These are phyloP conservation scores for Pteria penguin DNA, from an alignment of 2,888 invertebrate genomes.

Conservation along the genomic window DNA sequence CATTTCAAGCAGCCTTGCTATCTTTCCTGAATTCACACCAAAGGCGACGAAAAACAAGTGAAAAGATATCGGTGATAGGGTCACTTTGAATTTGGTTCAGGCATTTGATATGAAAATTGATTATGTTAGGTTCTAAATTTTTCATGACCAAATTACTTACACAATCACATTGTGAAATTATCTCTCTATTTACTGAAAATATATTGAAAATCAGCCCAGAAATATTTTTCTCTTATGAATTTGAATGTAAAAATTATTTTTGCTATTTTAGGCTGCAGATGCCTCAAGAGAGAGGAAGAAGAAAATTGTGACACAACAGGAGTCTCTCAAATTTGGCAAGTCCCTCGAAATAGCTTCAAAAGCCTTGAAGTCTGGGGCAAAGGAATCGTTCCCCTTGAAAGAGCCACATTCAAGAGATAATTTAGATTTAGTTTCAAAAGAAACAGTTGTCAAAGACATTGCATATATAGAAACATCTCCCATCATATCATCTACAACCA, in stretches of 20 bases:
- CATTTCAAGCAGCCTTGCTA: too few species aligned
- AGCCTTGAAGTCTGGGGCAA: constrained; percentile 54
- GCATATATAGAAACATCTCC: constrained; percentile 41
- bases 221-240: too few species aligned
- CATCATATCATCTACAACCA: constrained; percentile 52
- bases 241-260: background rate
- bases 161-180: too few species aligned
- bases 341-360: constrained; percentile 70
- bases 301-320: constrained; percentile 66
- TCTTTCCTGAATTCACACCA: too few species aligned
- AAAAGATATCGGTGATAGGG: too few species aligned
- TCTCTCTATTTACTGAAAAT: too few species aligned
- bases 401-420: background rate
- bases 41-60: too few species aligned
- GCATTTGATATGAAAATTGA: too few species aligned
- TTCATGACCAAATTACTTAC: too few species aligned
- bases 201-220: too few species aligned
- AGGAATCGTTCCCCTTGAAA: constrained; percentile 19
- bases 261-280: constrained; percentile 66
- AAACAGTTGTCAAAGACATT: background rate
- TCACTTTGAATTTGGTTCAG: too few species aligned
- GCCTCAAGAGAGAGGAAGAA: constrained; percentile 70
- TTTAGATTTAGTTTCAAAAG: constrained; percentile 8
- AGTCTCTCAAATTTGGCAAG: constrained; percentile 73
- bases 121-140: too few species aligned